Percentiles rank a stretch among this genome's conserved stretches.
Evolutionary conservation across 2,113 vertebrate genomes (phyloP).

Genomic region (Odontophorus gujanensis): DNA sequence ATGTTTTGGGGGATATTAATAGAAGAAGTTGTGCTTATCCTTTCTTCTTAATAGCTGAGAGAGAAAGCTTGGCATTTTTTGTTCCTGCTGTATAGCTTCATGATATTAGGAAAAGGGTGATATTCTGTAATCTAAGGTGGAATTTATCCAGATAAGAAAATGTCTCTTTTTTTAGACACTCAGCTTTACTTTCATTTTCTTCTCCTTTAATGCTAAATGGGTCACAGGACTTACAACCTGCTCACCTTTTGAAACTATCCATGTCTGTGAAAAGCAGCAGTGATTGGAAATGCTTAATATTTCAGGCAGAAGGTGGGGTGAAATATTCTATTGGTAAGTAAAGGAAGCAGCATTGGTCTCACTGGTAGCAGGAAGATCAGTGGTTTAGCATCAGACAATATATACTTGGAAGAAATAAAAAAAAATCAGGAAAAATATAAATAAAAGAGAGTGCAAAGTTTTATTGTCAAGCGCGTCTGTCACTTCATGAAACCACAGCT

Average conservation of each 20-base stretch:
- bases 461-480: conserved; percentile 82
- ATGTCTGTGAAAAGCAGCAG: neutral
- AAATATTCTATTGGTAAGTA: conserved; percentile 38
- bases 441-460: conserved; percentile 84
- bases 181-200: conserved; percentile 18
- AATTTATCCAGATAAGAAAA: neutral
- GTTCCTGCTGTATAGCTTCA: neutral
- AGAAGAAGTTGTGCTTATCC: neutral
- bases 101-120: neutral
- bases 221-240: neutral
- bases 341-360: conserved; percentile 6
- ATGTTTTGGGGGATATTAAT: neutral
- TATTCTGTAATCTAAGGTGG: neutral
- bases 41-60: neutral
- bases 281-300: neutral
- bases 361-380: conserved; percentile 53
- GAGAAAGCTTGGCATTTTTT: neutral
- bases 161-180: neutral
- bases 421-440: conserved; percentile 79
- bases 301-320: neutral
- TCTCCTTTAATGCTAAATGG: conserved; percentile 8
- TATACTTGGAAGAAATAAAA: conserved; percentile 72
- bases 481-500: conserved; percentile 81
- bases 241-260: neutral
- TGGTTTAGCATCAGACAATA: conserved; percentile 63